These are phyloP conservation scores for Neofelis nebulosa DNA, from an alignment of 2,113 vertebrate genomes.

Conservation along the genomic window DNA sequence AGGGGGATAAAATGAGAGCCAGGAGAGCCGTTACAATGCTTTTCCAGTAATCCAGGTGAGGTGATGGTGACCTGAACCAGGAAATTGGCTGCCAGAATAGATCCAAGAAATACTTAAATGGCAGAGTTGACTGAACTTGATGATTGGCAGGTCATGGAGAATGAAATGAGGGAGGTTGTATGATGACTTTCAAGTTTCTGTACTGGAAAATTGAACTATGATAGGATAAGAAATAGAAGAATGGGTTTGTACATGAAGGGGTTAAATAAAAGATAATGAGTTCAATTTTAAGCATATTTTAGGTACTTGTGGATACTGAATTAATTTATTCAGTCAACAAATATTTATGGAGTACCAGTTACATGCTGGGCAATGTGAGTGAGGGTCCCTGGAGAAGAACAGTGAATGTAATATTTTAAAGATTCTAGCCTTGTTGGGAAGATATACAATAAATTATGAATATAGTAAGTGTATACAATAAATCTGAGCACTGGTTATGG, in stretches of 20 bases:
- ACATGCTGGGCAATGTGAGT: neutral
- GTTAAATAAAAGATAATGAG: neutral
- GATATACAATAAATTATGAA: neutral
- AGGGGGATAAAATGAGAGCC: neutral
- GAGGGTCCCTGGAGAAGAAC: neutral
- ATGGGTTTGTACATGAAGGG: neutral
- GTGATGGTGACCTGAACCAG: neutral
- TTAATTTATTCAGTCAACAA: conserved; percentile 1
- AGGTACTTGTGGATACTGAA: neutral
- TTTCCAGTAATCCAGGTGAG: neutral
- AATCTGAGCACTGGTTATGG: neutral
- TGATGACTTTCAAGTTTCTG: neutral
- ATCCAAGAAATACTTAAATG: neutral
- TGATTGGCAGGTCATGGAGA: neutral
- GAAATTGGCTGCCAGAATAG: neutral
- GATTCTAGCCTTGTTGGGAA: neutral
- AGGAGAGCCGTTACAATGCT: neutral
- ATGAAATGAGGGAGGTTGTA: neutral
- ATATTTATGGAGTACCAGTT: neutral
- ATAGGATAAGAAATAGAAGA: neutral
- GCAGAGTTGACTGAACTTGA: neutral
- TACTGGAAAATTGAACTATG: neutral
- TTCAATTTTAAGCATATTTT: neutral
- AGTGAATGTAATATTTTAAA: neutral
- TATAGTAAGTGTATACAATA: neutral